Conservation (phyloP, 2,113 vertebrate species). For the Zapus hudsonius region DNA sequence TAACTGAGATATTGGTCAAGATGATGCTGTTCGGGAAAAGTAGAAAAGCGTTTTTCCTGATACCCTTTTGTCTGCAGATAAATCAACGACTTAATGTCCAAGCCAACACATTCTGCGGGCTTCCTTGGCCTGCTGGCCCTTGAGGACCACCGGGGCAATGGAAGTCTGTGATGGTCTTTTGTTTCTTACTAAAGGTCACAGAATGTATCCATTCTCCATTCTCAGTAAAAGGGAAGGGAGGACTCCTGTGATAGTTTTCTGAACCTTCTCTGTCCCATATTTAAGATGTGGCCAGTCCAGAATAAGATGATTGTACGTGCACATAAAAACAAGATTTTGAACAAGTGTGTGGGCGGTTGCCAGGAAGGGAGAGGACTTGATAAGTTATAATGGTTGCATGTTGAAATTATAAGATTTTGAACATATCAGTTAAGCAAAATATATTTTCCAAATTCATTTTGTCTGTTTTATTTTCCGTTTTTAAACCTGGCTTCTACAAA, state of each 20-base stretch:
- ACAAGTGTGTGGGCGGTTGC: not conserved
- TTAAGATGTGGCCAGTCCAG: not conserved
- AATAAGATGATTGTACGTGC: not conserved
- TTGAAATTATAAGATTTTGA: conserved; percentile 17
- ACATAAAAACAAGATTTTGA: not conserved
- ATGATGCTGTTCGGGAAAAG: not conserved
- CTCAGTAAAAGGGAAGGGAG: not conserved
- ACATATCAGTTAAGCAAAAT: conserved; percentile 3
- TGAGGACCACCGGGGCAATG: not conserved
- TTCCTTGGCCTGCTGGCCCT: not conserved
- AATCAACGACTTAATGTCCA: not conserved
- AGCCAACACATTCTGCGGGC: not conserved
- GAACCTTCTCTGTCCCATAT: not conserved
- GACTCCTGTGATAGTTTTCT: not conserved
- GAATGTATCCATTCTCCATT: conserved; percentile 13
- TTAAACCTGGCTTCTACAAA: not conserved
- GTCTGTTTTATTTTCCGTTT: not conserved
- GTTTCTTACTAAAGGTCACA: not conserved
- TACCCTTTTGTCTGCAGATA: not conserved
- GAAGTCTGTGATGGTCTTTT: not conserved
- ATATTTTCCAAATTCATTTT: conserved; percentile 31
- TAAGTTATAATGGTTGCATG: not conserved
- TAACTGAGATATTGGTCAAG: not conserved
- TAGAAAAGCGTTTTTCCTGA: not conserved
- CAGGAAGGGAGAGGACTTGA: not conserved